Evolutionary conservation across 2,888 invertebrate species (phyloP), one percentile per base, ranked within the genome.

Genomic region (Priapulus caudatus): DNA sequence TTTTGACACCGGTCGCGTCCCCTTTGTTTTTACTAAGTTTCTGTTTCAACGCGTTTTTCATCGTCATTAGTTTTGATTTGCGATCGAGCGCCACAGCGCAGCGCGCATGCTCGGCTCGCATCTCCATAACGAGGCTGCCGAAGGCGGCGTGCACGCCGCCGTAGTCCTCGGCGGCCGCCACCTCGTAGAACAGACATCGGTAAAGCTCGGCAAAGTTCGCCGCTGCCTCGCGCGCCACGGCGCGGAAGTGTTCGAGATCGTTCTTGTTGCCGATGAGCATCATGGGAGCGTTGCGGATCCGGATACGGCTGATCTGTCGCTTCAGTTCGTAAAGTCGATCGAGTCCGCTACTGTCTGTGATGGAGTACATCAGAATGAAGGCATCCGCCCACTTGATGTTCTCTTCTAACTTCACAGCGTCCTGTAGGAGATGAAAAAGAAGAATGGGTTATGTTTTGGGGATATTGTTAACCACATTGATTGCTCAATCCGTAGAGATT

Each of bases 41-140:
- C 10, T 33, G 33, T n/a, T 33, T 33, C n/a, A 33, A n/a, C 33
- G 33, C 33, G 33, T 33, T 33, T 33, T 33, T 33, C 33, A 33
- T 33, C 10, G 33, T 33, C 33, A 33, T n/a, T n/a, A 33, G n/a
- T 33, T 33, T 33, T n/a, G 33, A 33, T n/a, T 33, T 33, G 10
- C 33, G 33, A n/a, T 33, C 33, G n/a, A 10, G n/a, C 10, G 33
- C 33, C 33, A 33, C 33, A n/a, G 10, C 33, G n/a, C 33, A 33
- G 33, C 33, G 33, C 10, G n/a, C 33, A n/a, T 33, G 33, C n/a
- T 33, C 33, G 10, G 33, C 10, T 33, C n/a, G 10, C 10, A 33
- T 33, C n/a, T 33, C 33, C 10, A 10, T 33, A n/a, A 33, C n/a
- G 10, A 33, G n/a, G n/a, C 33, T 10, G n/a, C 10, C n/a, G 33